Evolutionary conservation across 1,140 invertebrate genomes (phyloP).

Genomic region (Drosophila chauvacae): DNA sequence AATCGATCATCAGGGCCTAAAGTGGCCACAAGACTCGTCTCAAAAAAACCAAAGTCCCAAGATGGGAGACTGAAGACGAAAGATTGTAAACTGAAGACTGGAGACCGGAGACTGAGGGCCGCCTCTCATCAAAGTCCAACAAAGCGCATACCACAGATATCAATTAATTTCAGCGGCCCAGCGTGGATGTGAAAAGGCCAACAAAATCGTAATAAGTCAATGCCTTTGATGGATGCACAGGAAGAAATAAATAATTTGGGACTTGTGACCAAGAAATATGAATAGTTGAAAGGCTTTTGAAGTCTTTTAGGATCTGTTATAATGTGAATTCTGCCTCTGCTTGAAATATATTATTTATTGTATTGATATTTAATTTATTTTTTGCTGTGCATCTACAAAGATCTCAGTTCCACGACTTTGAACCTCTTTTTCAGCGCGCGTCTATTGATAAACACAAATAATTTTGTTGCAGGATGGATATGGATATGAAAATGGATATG

Average conservation of each 20-base stretch:
- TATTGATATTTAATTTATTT: neutral
- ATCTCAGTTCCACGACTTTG: conserved; percentile 30
- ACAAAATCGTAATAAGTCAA: conserved; percentile 82
- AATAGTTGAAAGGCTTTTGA: neutral
- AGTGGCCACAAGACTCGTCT: conserved; percentile 55
- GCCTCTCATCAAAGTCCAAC: conserved; percentile 58
- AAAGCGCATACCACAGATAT: conserved; percentile 82
- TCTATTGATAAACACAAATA: conserved; percentile 83
- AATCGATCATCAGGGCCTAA: conserved; percentile 77
- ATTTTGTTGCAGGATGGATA: conserved; percentile 68
- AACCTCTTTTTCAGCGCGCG: conserved; percentile 25
- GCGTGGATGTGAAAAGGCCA: conserved; percentile 75
- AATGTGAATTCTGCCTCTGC: fast-evolving
- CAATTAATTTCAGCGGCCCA: conserved; percentile 75
- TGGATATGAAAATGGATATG: conserved; percentile 2
- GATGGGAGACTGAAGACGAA: conserved; percentile 8
- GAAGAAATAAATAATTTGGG: neutral
- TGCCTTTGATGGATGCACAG: conserved; percentile 55
- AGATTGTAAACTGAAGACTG: conserved; percentile 14
- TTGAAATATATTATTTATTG: neutral
- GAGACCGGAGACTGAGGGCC: conserved; percentile 25
- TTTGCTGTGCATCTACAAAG: conserved; percentile 11
- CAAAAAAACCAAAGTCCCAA: neutral
- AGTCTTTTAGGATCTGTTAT: no score
- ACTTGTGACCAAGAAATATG: neutral